Evolutionary conservation across 2,888 invertebrate species (phyloP), one percentile per base, ranked within the genome.

Genomic region (Cantharis flavilabris): DNA sequence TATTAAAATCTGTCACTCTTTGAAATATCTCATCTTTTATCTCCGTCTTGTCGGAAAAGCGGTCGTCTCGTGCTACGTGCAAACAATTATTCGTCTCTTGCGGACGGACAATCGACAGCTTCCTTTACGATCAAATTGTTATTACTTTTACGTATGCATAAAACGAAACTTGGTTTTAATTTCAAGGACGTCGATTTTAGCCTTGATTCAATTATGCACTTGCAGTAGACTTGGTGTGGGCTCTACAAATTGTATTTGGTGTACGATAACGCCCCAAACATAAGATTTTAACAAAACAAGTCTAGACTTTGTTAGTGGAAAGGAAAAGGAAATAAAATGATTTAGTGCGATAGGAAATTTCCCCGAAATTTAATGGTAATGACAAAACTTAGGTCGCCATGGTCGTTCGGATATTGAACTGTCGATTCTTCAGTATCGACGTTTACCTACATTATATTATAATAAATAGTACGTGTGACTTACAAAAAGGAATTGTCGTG

Each of bases 141-240:
- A 23, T 23, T 65, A 65, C 65, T 20, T 23, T 23, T 65, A 65
- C 75, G 73, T 73, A 70, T 28, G 20, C n/a, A 67, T 23, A 20
- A 71, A 62, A 71, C 80, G 63, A 76, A 77, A 80, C 79, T 79
- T 80, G 79, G 79, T 79, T 77, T 79, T 72, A 76, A 76, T 77
- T 49, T 75, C 80, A 80, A 80, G 80, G 80, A 71, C 76, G 70
- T 11, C 49, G 49, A 64, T 77, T 73, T 63, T 70, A 73, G 76
- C 80, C 80, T 80, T 80, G 80, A 63, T 80, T 77, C 79, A 79
- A 79, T 80, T 80, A 76, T 80, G 79, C 80, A 80, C 80, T 80
- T 79, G 76, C 79, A 77, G 65, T 74, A 62, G 49, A 67, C 65
- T 62, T n/a, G 72, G 71, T 62, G 71, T 71, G 69, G 75, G 71